These are phyloP conservation scores for Loxodonta africana DNA, from an alignment of 2,113 vertebrate genomes.

Conservation along the genomic window DNA sequence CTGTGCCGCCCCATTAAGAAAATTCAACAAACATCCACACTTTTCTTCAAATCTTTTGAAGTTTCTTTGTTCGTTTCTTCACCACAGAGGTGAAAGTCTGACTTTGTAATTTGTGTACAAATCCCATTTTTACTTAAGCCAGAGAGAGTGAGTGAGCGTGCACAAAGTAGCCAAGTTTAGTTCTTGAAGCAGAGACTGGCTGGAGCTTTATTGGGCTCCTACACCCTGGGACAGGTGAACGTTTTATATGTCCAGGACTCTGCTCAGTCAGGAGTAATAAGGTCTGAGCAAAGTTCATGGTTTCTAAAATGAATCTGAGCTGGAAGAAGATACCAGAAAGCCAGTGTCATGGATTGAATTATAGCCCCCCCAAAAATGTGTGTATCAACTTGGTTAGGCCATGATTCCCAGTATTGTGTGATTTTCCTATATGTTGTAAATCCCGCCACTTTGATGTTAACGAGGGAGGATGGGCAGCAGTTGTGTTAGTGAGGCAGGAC, in stretches of 20 bases:
- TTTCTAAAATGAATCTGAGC: slow-evolving; percentile 34
- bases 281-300: neutral
- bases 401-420: too few species aligned
- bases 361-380: too few species aligned
- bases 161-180: neutral
- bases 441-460: too few species aligned
- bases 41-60: neutral
- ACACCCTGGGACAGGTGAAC: neutral
- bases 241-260: slow-evolving; percentile 47
- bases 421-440: too few species aligned
- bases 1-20: neutral
- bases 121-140: neutral
- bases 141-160: neutral
- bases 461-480: too few species aligned
- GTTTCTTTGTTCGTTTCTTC: neutral
- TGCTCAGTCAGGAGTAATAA: slow-evolving; percentile 13
- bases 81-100: neutral
- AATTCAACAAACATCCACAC: neutral
- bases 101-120: slow-evolving; percentile 30
- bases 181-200: neutral
- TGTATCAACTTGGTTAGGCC: too few species aligned
- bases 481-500: too few species aligned
- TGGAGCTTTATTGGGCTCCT: neutral
- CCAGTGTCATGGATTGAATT: too few species aligned
- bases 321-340: neutral